Percentiles rank a stretch among this genome's conserved stretches.
Evolutionary conservation across 1,140 invertebrate species (phyloP).

Genomic region (Calycopis cecrops): DNA sequence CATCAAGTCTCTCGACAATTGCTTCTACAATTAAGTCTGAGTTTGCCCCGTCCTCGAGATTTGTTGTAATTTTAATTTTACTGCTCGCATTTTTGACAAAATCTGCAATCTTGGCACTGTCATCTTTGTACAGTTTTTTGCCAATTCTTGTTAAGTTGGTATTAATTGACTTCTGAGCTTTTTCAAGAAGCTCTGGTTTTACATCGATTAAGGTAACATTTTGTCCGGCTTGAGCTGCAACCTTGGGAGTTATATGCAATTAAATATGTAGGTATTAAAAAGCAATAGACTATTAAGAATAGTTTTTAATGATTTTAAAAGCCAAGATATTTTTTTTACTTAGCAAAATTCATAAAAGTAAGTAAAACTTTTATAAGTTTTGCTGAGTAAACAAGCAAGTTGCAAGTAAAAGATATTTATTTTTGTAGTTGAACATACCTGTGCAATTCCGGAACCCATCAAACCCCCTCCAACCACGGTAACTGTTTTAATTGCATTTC

Average conservation of each 20-base stretch:
- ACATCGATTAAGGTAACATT: slow-evolving; percentile 86
- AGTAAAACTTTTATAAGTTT: background rate
- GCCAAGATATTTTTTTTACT: no score
- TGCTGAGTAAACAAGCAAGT: background rate
- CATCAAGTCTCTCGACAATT: slow-evolving; percentile 87
- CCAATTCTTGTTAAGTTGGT: slow-evolving; percentile 82
- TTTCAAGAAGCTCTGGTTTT: slow-evolving; percentile 80
- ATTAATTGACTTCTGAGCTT: slow-evolving; percentile 81
- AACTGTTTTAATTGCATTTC: slow-evolving; percentile 81
- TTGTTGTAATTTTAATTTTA: slow-evolving; percentile 75
- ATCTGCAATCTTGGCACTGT: slow-evolving; percentile 75
- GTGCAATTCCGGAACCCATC: slow-evolving; percentile 91
- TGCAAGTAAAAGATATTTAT: background rate
- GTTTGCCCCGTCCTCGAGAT: slow-evolving; percentile 53
- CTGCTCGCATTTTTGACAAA: slow-evolving; percentile 79
- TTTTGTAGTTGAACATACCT: slow-evolving; percentile 75
- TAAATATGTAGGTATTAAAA: no score
- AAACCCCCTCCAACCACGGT: slow-evolving; percentile 89
- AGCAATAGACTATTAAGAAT: no score
- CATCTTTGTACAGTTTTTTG: slow-evolving; percentile 85
- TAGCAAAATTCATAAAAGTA: no score
- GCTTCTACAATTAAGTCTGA: slow-evolving; percentile 89
- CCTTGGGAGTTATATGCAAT: slow-evolving; percentile 62
- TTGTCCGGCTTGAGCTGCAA: slow-evolving; percentile 86
- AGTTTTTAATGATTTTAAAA: no score